Conservation (phyloP, 2,113 vertebrate species). For the Trogon melanurus region DNA sequence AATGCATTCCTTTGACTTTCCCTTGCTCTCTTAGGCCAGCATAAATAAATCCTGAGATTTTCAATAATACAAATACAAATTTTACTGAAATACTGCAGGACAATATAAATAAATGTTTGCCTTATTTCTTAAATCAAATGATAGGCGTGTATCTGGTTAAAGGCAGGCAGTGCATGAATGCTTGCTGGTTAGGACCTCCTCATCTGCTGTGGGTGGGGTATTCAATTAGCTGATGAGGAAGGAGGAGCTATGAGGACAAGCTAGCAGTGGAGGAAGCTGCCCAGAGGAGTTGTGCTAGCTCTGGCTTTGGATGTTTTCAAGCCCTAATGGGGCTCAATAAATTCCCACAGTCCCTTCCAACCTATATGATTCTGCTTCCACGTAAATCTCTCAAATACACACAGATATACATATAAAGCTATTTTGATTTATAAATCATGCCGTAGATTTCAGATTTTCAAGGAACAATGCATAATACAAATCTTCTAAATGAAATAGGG, state of each 20-base stretch:
- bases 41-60: neutral
- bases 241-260: neutral
- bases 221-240: neutral
- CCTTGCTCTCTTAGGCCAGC: neutral
- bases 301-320: neutral
- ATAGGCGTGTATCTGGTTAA: neutral
- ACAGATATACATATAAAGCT: neutral
- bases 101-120: neutral
- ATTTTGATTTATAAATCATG: neutral
- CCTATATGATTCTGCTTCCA: neutral
- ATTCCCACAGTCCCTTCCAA: neutral
- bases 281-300: neutral
- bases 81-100: neutral
- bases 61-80: neutral
- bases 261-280: neutral
- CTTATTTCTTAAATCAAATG: neutral
- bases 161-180: neutral
- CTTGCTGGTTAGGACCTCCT: neutral
- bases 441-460: neutral
- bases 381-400: neutral
- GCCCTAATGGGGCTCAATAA: neutral
- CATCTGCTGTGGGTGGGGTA: neutral
- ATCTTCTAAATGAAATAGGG: neutral
- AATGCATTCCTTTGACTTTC: neutral
- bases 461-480: neutral